Evolutionary conservation across 2,888 invertebrate genomes (phyloP).

Genomic region (Caenorhabditis sp.): DNA sequence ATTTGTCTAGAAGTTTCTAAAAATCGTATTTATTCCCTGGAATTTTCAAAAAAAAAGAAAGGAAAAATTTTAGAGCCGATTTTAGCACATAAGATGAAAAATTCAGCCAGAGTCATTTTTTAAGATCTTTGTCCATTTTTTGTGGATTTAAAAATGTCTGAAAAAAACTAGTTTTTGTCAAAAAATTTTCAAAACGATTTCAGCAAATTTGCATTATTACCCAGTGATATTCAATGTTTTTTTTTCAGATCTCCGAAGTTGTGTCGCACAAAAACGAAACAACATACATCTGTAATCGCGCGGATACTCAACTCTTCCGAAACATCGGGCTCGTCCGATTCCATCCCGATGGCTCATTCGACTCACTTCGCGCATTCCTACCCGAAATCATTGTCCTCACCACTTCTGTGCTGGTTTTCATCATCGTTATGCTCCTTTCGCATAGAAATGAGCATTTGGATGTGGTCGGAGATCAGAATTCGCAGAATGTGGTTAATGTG

Average conservation of each 20-base stretch:
- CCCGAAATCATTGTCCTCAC: slow-evolving; percentile 57
- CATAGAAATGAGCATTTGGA: slow-evolving; percentile 40
- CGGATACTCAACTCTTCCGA: slow-evolving; percentile 27
- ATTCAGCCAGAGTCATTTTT: too few species aligned
- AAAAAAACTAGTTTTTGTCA: too few species aligned
- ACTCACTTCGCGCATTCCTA: slow-evolving; percentile 47
- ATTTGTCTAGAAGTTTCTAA: too few species aligned
- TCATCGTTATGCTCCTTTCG: slow-evolving; percentile 48
- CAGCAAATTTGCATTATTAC: too few species aligned
- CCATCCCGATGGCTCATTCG: slow-evolving; percentile 44
- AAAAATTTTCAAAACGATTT: too few species aligned
- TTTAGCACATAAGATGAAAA: too few species aligned
- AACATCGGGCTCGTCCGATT: slow-evolving; percentile 45
- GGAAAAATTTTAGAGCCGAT: too few species aligned
- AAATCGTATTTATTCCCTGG: too few species aligned
- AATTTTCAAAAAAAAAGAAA: too few species aligned
- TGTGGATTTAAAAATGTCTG: too few species aligned
- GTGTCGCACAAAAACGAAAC: slow-evolving; percentile 29
- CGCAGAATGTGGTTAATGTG: slow-evolving; percentile 16
- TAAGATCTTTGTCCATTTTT: too few species aligned
- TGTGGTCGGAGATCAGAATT: slow-evolving; percentile 14
- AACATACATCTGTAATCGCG: slow-evolving; percentile 35
- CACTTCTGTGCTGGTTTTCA: slow-evolving; percentile 44
- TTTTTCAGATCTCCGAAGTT: slow-evolving; percentile 22
- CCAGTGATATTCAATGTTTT: not conserved